Evolutionary conservation across 2,888 invertebrate genomes (phyloP), one percentile per base, ranked within the genome.

Genomic region (Cephus runcator): DNA sequence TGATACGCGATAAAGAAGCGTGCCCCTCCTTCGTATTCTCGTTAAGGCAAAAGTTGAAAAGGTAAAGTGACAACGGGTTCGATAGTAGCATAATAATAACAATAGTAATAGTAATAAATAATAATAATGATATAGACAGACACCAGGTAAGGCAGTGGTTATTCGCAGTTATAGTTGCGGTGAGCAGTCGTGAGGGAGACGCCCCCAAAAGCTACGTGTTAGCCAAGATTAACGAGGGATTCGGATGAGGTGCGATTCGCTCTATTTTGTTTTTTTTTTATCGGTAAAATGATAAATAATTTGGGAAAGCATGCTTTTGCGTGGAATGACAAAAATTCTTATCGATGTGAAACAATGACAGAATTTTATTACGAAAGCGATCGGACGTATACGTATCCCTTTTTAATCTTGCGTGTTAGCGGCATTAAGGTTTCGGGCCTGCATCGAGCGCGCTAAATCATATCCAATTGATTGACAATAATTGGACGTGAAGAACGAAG

Each of bases 81-180:
- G 69, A 69, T 40, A 33, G 69, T 69, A 69, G 69, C 76, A 78
- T 77, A 77, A 77, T 73, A 78, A 79, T 69, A 77, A 33, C 77
- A 73, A 77, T 56, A 78, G 73, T 80, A 74, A 79, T 40, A 76
- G 35, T 35, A 35, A 35, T 35, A 35, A 35, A 73, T 73, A 40
- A 82, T 81, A 82, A 81, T 89, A 87, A 86, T 87, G 87, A 89
- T 90, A 88, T 88, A 90, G 88, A 91, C 90, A 91, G 90, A 91
- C 91, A 91, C 91, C 91, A 91, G 90, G 88, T 91, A 90, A 91
- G 91, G 91, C 90, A 91, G 91, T 91, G 91, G 91, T 91, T 91
- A 91, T 91, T 91, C 89, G 90, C 89, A 90, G 91, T 91, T 91
- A 91, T 91, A 91, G 91, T 91, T 91, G 91, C 91, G 91, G 91